These are phyloP conservation scores for Halictus ligatus DNA, from an alignment of 2,888 invertebrate genomes.

Conservation along the genomic window DNA sequence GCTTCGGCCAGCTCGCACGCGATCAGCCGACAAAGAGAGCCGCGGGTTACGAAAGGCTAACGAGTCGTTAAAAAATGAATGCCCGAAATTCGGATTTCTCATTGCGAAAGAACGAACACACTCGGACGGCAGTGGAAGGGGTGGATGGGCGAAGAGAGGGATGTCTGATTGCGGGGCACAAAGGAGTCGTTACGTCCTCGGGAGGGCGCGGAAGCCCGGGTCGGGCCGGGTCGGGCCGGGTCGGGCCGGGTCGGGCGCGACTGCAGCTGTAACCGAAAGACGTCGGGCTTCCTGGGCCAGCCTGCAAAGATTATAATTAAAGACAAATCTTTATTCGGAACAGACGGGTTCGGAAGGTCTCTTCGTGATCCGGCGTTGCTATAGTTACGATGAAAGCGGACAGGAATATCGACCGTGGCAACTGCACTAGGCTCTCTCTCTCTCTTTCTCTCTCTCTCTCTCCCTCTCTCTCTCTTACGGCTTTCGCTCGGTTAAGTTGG, in stretches of 20 bases:
- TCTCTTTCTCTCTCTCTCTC: background rate
- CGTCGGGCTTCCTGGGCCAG: slow-evolving; percentile 31
- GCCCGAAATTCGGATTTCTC: slow-evolving; percentile 40
- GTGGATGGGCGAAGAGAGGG: background rate
- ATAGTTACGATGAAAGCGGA: slow-evolving; percentile 79
- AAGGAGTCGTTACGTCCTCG: slow-evolving; percentile 54
- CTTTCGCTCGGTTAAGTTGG: slow-evolving; percentile 63
- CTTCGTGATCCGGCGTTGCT: slow-evolving; percentile 76
- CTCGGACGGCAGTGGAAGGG: background rate
- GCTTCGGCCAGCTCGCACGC: background rate
- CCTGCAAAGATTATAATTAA: slow-evolving; percentile 74
- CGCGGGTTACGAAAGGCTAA: slow-evolving; percentile 27
- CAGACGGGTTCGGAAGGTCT: slow-evolving; percentile 70
- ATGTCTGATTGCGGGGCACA: slow-evolving; percentile 59
- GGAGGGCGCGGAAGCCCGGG: background rate
- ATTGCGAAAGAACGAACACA: slow-evolving; percentile 41
- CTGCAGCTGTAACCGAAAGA: slow-evolving; percentile 8
- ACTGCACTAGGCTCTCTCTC: slow-evolving; percentile 65
- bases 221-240: slow-evolving; percentile 10
- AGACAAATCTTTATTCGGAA: slow-evolving; percentile 74
- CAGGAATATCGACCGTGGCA: slow-evolving; percentile 77
- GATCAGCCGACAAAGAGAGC: background rate
- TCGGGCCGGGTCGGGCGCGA: background rate
- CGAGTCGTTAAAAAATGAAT: slow-evolving; percentile 56
- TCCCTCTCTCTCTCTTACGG: slow-evolving; percentile 45